Percentiles rank a stretch among this genome's conserved stretches.
Evolutionary conservation across 2,113 vertebrate genomes (phyloP).

Genomic region (Pterophyllum scalare): DNA sequence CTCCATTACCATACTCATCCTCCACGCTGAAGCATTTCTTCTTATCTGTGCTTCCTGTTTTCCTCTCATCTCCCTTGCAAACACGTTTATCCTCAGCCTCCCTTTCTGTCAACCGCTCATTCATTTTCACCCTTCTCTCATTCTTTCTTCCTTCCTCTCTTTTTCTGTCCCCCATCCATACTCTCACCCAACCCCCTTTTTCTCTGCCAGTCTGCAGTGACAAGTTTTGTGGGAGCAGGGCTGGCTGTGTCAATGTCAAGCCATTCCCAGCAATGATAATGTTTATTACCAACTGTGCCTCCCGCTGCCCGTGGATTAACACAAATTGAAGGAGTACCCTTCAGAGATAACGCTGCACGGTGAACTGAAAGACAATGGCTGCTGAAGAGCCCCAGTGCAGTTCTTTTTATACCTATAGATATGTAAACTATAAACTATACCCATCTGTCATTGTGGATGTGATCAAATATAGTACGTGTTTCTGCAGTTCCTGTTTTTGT

Average conservation of each 20-base stretch:
- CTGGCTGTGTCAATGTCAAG: constrained; percentile 78
- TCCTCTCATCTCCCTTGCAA: constrained; percentile 23
- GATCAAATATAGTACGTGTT: neutral
- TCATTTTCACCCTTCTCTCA: constrained; percentile 32
- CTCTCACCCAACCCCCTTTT: constrained; percentile 26
- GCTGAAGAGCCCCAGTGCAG: neutral
- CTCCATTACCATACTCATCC: constrained; percentile 52
- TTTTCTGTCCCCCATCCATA: neutral
- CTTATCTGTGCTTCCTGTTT: constrained; percentile 3
- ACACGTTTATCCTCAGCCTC: constrained; percentile 2
- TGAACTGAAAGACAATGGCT: constrained; percentile 60
- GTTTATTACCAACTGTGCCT: constrained; percentile 79
- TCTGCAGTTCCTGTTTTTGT: neutral
- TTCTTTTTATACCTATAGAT: neutral
- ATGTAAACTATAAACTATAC: neutral
- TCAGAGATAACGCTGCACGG: constrained; percentile 59
- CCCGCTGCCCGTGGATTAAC: constrained; percentile 72
- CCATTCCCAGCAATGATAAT: constrained; percentile 80
- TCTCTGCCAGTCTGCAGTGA: constrained; percentile 57
- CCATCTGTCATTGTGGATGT: neutral
- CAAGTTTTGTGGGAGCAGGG: constrained; percentile 65
- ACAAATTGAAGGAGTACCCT: constrained; percentile 76
- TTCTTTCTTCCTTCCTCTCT: constrained; percentile 24
- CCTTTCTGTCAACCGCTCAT: constrained; percentile 18
- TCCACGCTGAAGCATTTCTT: constrained; percentile 12